Conservation (phyloP, 1,140 invertebrate species). For the Ectropis grisescens region DNA sequence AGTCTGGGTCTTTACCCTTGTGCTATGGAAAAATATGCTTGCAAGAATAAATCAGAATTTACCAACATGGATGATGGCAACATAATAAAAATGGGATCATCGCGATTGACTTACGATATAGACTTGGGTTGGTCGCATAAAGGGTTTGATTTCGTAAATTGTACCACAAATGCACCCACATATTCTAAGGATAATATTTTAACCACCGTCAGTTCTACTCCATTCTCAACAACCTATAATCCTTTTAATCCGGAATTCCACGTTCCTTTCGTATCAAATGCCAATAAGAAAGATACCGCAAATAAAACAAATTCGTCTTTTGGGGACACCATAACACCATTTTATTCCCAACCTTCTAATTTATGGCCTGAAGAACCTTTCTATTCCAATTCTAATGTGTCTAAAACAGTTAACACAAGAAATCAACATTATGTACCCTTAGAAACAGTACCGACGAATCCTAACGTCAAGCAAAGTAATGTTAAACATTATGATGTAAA, state of each 20-base stretch:
- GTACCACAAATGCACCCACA: slow-evolving; percentile 39
- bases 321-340: slow-evolving; percentile 43
- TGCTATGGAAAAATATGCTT: slow-evolving; percentile 56
- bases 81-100: slow-evolving; percentile 59
- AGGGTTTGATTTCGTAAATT: slow-evolving; percentile 56
- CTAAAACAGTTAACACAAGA: slow-evolving; percentile 37
- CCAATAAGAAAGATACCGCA: slow-evolving; percentile 38
- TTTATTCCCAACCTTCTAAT: slow-evolving; percentile 55
- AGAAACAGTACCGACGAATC: slow-evolving; percentile 28
- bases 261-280: slow-evolving; percentile 44
- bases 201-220: slow-evolving; percentile 26
- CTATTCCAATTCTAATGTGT: slow-evolving; percentile 35
- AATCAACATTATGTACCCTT: slow-evolving; percentile 40
- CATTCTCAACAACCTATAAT: slow-evolving; percentile 52
- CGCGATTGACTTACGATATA: slow-evolving; percentile 58
- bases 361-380: slow-evolving; percentile 55
- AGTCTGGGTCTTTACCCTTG: slow-evolving; percentile 53
- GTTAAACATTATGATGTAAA: slow-evolving; percentile 40
- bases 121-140: slow-evolving; percentile 63
- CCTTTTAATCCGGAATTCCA: slow-evolving; percentile 63
- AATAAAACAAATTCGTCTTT: slow-evolving; percentile 38
- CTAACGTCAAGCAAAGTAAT: slow-evolving; percentile 21
- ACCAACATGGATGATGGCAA: slow-evolving; percentile 54
- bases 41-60: slow-evolving; percentile 53
- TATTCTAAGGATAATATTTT: slow-evolving; percentile 53